Conservation (phyloP, 2,888 invertebrate species). For the Empis stercorea region DNA sequence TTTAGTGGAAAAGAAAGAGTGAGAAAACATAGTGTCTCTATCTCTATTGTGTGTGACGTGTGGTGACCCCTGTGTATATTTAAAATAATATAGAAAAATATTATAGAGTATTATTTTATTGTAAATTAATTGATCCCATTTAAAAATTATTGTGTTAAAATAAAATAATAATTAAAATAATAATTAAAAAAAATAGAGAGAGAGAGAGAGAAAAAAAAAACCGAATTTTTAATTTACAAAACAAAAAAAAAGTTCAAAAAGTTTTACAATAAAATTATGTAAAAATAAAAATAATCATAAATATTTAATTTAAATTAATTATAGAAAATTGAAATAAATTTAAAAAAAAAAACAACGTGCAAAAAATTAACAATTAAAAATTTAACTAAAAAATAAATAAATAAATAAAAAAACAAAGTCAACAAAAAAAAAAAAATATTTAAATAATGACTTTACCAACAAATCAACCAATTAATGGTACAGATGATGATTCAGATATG, state of each 20-base stretch:
- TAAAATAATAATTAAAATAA: background rate
- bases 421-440: background rate
- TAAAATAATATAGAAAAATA: too few relatives aligned
- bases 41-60: too few relatives aligned
- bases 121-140: too few relatives aligned
- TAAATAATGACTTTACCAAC: slow-evolving; percentile 21
- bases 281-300: too few relatives aligned
- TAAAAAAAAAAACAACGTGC: background rate
- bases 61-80: too few relatives aligned
- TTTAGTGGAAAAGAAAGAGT: too few relatives aligned
- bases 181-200: background rate
- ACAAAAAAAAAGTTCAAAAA: background rate
- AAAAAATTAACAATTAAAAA: background rate
- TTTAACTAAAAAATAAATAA: background rate
- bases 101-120: background rate
- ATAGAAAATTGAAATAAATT: background rate
- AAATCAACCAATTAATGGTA: slow-evolving; percentile 20
- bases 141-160: background rate
- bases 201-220: too few relatives aligned
- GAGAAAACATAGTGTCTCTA: too few relatives aligned
- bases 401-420: background rate
- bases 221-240: background rate
- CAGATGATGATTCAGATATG: slow-evolving; percentile 45
- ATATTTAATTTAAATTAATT: too few relatives aligned
- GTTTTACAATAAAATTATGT: background rate